A percentile compares a stretch with the other conserved stretches of the same genome.
Evolutionary conservation across 1,140 invertebrate genomes (phyloP).

Genomic region (Drosophila pachea): DNA sequence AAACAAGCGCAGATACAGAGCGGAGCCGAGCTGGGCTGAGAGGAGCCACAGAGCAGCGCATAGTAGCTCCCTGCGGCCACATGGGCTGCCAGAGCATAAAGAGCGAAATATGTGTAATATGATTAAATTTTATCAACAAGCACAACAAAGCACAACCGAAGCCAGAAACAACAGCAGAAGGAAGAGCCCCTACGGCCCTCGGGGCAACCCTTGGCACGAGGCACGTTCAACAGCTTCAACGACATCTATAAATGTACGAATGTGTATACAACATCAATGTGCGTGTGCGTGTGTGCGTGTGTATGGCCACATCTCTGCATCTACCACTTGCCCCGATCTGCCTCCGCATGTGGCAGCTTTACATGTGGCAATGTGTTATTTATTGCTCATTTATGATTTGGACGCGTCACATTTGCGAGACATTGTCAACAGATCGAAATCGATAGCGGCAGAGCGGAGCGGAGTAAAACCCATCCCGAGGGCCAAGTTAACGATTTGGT

Average conservation of each 20-base stretch:
- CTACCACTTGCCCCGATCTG: no score
- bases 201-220: conserved; percentile 13
- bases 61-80: conserved; percentile 43
- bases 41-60: neutral
- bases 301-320: neutral
- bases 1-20: conserved; percentile 60
- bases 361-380: conserved; percentile 73
- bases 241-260: conserved; percentile 49
- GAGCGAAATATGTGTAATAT: conserved; percentile 77
- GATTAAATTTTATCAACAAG: conserved; percentile 76
- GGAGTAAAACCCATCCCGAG: conserved; percentile 9
- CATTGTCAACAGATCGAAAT: conserved; percentile 56
- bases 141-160: conserved; percentile 49
- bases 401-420: conserved; percentile 64
- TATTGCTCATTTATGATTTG: conserved; percentile 77
- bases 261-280: no score
- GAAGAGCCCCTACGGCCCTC: neutral
- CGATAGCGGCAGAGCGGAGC: neutral
- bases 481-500: conserved; percentile 13
- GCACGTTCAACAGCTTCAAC: conserved; percentile 46
- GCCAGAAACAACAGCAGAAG: neutral
- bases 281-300: conserved; percentile 2
- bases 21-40: neutral
- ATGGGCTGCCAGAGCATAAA: conserved; percentile 76
- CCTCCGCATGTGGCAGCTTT: conserved; percentile 35